Evolutionary conservation across 2,113 vertebrate genomes (phyloP), one percentile per base, ranked within the genome.

Genomic region (Phrynosoma platyrhinos): DNA sequence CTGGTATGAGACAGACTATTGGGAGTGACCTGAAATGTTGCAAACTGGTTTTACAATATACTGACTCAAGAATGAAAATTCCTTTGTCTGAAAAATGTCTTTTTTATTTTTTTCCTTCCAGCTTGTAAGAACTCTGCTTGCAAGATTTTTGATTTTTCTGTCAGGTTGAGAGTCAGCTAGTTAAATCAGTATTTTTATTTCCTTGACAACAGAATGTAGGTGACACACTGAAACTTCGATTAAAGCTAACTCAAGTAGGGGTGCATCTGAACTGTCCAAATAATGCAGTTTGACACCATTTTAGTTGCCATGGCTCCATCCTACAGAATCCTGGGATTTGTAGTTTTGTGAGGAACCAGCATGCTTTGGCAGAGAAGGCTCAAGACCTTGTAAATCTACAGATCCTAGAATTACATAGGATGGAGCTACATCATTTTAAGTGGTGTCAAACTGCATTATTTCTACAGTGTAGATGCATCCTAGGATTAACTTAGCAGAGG

Each of bases 401-500:
- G 47, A 47, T 47, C 47, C 47, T 47, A 47, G 47, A 4, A 47
- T 47, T 47, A 5, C 47, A 7, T 47, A 47, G 7, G 47, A 47
- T 47, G 47, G 7, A 47, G 47, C 7, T 47, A 47, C 47, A 47
- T 47, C 47, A 47, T 7, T 47, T 47, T 47, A 47, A 5, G 7
- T 47, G 47, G 47, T 47, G 47, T 47, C 47, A 47, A 47, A 47
- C 47, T 47, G 47, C 47, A 47, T 47, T 47, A 47, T 47, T 36
- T 47, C 47, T 6, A 47, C 47, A 47, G 47, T 47, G 47, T 47
- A 47, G 47, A 47, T 47, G 47, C 47, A 47, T 7, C 47, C 47
- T 47, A 47, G 55, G 10, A 58, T 58, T 58, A 91, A 76, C 62
- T 87, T 90, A 86, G 90, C 85, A 84, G 85, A 90, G 36, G 20